phyloP scores from a whole-genome alignment of 2,888 invertebrate genomes.

The Cheilosia impressa region DNA sequence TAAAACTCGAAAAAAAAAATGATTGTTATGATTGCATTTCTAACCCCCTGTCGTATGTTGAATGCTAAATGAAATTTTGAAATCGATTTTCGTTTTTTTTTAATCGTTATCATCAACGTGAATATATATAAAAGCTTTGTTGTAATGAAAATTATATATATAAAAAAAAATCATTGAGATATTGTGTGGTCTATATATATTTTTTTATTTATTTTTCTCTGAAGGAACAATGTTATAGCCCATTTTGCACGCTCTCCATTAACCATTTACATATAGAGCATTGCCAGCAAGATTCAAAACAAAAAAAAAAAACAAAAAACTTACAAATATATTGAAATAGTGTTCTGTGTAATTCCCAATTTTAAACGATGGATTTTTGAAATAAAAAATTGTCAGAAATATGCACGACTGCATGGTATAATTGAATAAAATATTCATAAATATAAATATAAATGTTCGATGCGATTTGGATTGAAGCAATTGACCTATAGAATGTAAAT shows the following conservation, averaged over 20 bases:
- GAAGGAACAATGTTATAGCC: slow-evolving; percentile 70
- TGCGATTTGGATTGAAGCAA: slow-evolving; percentile 67
- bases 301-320: slow-evolving; percentile 21
- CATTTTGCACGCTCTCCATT: slow-evolving; percentile 75
- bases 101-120: slow-evolving; percentile 68
- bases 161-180: slow-evolving; percentile 53
- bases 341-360: slow-evolving; percentile 68
- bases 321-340: slow-evolving; percentile 52
- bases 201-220: slow-evolving; percentile 49
- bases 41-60: slow-evolving; percentile 75
- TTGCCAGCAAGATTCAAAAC: slow-evolving; percentile 67
- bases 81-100: slow-evolving; percentile 61
- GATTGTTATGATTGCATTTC: slow-evolving; percentile 75
- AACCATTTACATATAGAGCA: slow-evolving; percentile 64
- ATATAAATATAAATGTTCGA: slow-evolving; percentile 56
- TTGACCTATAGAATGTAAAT: slow-evolving; percentile 67
- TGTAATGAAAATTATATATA: slow-evolving; percentile 62
- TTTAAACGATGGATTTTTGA: slow-evolving; percentile 59
- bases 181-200: slow-evolving; percentile 71
- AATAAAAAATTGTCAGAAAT: slow-evolving; percentile 39
- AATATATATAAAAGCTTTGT: slow-evolving; percentile 72
- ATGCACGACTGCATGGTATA: slow-evolving; percentile 73
- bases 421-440: slow-evolving; percentile 66
- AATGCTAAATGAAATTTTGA: slow-evolving; percentile 65
- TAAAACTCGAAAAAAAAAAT: slow-evolving; percentile 63